Evolutionary conservation across 1,140 invertebrate species (phyloP), one percentile per base, ranked within the genome.

Genomic region (Paracyclopina nana): DNA sequence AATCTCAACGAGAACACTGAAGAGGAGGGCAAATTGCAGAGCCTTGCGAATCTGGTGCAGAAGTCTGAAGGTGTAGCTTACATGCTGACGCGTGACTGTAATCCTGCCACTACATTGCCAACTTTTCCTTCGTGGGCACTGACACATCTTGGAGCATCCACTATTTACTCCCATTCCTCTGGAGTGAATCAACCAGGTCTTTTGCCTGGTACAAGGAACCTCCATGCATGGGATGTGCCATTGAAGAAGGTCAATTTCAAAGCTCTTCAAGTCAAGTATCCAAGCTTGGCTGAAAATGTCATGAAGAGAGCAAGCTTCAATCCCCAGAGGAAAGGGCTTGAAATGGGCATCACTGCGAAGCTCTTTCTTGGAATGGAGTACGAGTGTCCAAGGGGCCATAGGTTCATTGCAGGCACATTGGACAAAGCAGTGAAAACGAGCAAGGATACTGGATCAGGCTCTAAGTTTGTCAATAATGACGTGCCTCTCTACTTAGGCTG

Each of bases 281-380:
- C 63, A 25, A 60, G 63, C 14, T 60, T 65, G 31, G 53, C 58
- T 9, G 43, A 45, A 43, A 56, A 20, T 41, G 52, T 40, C 54
- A 30, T 26, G 53, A 57, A 41, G 53, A 54, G 49, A 40, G 26
- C 3, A 34, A 55, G 20, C 14, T 41, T 20, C 16, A 50, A 45
- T 30, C 42, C 38, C 25, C 28, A 51, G 22, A 53, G 52, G n/a
- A 34, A 52, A 6, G 55, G 54, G 14, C 54, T 53, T 34, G 55
- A 56, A 22, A 53, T 53, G 50, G 49, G 49, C 20, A 50, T 90
- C 59, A 78, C 78, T 8, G 81, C 92, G 1, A 90, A 95, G 65
- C 82, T 95, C 53, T 98, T 92, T 61, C 76, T 97, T 53, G 92
- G 92, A 1, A 77, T 88, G 56, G 92, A 97, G 60, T 97, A 96